These are phyloP conservation scores for Melinopterus prodromus DNA, from an alignment of 2,888 invertebrate genomes.

Conservation along the genomic window DNA sequence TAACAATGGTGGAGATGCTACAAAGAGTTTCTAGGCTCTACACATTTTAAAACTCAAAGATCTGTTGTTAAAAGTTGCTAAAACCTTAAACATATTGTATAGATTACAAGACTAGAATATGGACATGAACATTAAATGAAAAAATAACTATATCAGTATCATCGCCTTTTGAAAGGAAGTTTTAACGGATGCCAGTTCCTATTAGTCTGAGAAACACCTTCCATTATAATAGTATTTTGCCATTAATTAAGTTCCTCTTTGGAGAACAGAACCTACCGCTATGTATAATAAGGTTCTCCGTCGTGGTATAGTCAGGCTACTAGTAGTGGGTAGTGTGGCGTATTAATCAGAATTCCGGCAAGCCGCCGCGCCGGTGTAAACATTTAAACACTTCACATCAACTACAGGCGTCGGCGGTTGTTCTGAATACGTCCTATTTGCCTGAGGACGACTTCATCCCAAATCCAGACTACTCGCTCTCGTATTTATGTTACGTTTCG, in stretches of 20 bases:
- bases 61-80: too few species aligned
- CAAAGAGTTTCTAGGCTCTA: too few species aligned
- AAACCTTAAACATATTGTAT: too few species aligned
- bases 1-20: too few species aligned
- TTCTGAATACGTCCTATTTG: conserved; percentile 4
- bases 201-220: background rate
- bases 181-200: background rate
- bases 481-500: conserved; percentile 25
- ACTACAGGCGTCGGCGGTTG: background rate
- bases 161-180: too few species aligned
- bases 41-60: too few species aligned
- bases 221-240: background rate
- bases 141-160: too few species aligned
- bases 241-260: background rate
- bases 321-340: background rate
- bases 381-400: background rate
- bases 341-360: background rate
- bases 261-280: background rate
- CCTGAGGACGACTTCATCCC: background rate
- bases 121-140: too few species aligned
- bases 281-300: background rate
- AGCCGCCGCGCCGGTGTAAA: background rate
- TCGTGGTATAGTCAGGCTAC: background rate
- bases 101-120: too few species aligned
- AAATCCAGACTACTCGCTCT: background rate